Evolutionary conservation across 2,888 invertebrate genomes (phyloP).

Genomic region (Plagiodera versicolora): DNA sequence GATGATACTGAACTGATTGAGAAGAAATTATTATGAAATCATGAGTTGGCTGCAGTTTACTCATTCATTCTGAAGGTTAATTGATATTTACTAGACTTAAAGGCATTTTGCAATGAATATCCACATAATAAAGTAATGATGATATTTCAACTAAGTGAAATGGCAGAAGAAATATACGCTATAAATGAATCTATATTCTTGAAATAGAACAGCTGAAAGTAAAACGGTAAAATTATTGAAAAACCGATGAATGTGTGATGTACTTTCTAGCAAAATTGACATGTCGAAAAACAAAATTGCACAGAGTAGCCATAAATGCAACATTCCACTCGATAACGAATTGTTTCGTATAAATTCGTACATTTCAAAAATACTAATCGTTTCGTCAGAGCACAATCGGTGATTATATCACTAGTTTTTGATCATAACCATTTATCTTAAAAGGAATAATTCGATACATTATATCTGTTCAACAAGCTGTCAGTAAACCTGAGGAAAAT

Average conservation of each 20-base stretch:
- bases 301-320: too few species aligned
- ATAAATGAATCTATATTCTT: neutral
- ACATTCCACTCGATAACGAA: neutral
- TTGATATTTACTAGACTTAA: too few species aligned
- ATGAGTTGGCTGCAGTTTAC: too few species aligned
- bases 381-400: conserved; percentile 2
- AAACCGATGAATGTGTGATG: neutral
- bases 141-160: too few species aligned
- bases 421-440: conserved; percentile 6
- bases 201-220: neutral
- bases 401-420: conserved; percentile 12
- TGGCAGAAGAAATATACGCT: too few species aligned
- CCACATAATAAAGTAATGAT: too few species aligned
- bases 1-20: too few species aligned
- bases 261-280: neutral
- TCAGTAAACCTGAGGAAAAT: neutral
- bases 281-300: too few species aligned
- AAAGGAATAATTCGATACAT: conserved; percentile 7
- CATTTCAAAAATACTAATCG: neutral
- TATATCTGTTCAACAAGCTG: conserved; percentile 2
- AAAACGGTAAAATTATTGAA: neutral
- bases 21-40: too few species aligned
- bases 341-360: conserved; percentile 2
- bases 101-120: too few species aligned
- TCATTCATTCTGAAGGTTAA: too few species aligned